Percentiles rank a stretch among this genome's conserved stretches.
These are phyloP conservation scores for Tillus elongatus DNA, from an alignment of 2,888 invertebrate species.

Conservation along the genomic window DNA sequence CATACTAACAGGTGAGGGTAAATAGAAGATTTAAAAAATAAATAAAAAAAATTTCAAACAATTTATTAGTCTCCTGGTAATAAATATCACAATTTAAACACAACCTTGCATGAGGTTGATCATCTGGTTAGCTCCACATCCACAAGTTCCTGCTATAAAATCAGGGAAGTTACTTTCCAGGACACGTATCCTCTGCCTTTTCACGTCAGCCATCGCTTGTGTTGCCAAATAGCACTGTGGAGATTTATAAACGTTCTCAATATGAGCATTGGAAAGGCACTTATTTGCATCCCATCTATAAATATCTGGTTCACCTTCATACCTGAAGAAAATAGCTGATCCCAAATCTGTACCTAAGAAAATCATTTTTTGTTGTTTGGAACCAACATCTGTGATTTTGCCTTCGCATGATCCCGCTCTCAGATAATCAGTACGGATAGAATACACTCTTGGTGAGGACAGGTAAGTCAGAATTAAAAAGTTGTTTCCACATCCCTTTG, in stretches of 20 bases:
- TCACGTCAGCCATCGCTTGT: slow-evolving; percentile 51
- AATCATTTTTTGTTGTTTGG: slow-evolving; percentile 48
- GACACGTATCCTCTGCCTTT: slow-evolving; percentile 50
- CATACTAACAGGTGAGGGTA: no score
- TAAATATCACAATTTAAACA: slow-evolving; percentile 15
- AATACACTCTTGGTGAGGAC: slow-evolving; percentile 48
- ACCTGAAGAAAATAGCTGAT: slow-evolving; percentile 52
- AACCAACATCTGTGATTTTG: slow-evolving; percentile 50
- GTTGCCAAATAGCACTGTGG: slow-evolving; percentile 52
- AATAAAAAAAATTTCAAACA: no score
- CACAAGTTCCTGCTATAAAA: slow-evolving; percentile 50
- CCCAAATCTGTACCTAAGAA: slow-evolving; percentile 54
- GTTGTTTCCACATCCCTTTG: slow-evolving; percentile 43
- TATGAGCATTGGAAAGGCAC: slow-evolving; percentile 47
- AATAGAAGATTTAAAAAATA: no score
- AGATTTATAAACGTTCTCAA: slow-evolving; percentile 50
- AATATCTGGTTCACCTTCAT: slow-evolving; percentile 52
- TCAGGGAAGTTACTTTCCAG: slow-evolving; percentile 60
- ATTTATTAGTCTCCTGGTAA: no score
- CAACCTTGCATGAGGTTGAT: slow-evolving; percentile 32
- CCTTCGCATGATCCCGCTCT: slow-evolving; percentile 47
- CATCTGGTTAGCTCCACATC: slow-evolving; percentile 54
- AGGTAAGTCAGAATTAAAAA: slow-evolving; percentile 52
- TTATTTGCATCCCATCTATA: slow-evolving; percentile 56
- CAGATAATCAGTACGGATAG: slow-evolving; percentile 47